Percentiles rank a stretch among this genome's conserved stretches.
These are phyloP conservation scores for Lathamus discolor DNA, from an alignment of 2,113 vertebrate species.

Conservation along the genomic window DNA sequence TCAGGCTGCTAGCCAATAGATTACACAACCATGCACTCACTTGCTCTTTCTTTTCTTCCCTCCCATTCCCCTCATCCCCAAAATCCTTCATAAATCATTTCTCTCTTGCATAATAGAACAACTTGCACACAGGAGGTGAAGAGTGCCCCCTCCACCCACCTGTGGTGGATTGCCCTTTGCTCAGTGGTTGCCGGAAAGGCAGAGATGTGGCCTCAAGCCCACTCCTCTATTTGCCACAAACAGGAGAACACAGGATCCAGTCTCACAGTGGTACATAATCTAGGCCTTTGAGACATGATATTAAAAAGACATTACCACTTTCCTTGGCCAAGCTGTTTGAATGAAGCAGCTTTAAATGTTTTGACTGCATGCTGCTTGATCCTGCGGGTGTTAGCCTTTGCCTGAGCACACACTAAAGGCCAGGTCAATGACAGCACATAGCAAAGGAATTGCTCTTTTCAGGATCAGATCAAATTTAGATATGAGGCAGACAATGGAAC, in stretches of 20 bases:
- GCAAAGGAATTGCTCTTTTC: background rate
- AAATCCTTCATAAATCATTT: background rate
- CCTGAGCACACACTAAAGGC: background rate
- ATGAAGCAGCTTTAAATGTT: background rate
- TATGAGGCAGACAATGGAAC: background rate
- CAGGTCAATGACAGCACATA: background rate
- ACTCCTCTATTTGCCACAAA: background rate
- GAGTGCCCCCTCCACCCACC: background rate
- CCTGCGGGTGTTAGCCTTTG: background rate
- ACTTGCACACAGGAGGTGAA: background rate
- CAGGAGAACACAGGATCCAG: background rate
- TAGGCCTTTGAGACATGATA: background rate
- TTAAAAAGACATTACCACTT: background rate
- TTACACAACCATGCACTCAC: background rate
- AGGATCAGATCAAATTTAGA: background rate
- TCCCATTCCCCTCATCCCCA: background rate
- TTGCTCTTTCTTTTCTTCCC: background rate
- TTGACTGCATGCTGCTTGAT: background rate
- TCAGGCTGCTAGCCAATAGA: background rate
- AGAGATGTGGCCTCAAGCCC: background rate
- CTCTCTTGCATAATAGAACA: background rate
- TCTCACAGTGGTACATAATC: background rate
- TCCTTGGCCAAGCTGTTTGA: background rate
- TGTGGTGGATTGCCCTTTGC: rapidly evolving
- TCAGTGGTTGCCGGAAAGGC: background rate